Evolutionary conservation across 1,140 invertebrate genomes (phyloP).

Genomic region (Teleopsis dalmanni): DNA sequence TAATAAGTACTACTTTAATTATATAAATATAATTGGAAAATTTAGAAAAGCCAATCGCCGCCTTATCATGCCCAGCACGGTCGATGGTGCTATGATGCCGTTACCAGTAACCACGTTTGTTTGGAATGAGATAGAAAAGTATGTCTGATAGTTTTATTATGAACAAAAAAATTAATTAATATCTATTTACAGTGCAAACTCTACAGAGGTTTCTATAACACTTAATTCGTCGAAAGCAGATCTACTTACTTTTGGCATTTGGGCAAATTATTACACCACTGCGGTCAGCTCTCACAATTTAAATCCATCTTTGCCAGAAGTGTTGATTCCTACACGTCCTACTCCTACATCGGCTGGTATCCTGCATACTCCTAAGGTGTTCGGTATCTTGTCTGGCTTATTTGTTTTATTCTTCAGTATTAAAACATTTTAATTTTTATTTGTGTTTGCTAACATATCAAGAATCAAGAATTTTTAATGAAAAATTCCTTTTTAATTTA

Average conservation of each 20-base stretch:
- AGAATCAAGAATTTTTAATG: too few relatives aligned
- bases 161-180: neutral
- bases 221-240: constrained; percentile 20
- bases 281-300: constrained; percentile 21
- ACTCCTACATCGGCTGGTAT: too few relatives aligned
- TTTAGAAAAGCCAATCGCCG: constrained; percentile 23
- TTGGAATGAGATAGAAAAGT: constrained; percentile 19
- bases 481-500: too few relatives aligned
- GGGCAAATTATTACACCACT: constrained; percentile 31
- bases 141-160: neutral
- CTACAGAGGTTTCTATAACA: neutral
- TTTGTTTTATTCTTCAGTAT: too few relatives aligned
- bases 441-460: too few relatives aligned
- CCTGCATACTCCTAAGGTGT: too few relatives aligned
- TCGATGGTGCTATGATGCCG: constrained; percentile 28
- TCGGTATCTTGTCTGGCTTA: too few relatives aligned
- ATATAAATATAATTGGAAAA: constrained; percentile 17
- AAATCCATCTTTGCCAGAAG: too few relatives aligned
- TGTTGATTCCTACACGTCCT: too few relatives aligned
- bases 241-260: constrained; percentile 34
- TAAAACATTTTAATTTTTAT: too few relatives aligned
- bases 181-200: neutral
- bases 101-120: constrained; percentile 19
- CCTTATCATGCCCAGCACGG: constrained; percentile 36
- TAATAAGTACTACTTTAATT: constrained; percentile 21